Evolutionary conservation across 2,888 invertebrate genomes (phyloP).

Genomic region (Mesorhabditis spiculigera): DNA sequence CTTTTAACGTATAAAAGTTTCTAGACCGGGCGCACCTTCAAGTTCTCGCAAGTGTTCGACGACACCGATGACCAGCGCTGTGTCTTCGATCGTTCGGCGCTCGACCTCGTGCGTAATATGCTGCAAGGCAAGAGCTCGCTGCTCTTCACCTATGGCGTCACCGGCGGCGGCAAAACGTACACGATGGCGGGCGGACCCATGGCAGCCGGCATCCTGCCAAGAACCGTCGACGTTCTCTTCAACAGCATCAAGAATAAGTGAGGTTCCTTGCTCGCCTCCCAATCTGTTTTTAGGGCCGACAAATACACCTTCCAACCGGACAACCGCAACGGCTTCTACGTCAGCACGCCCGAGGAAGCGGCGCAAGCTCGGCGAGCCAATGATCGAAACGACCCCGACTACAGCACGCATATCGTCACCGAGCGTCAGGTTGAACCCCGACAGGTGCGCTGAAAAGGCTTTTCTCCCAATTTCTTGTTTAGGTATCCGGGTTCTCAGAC

Average conservation of each 20-base stretch:
- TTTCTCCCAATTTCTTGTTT: conserved; percentile 7
- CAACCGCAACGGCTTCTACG: conserved; percentile 86
- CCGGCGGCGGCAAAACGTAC: conserved; percentile 90
- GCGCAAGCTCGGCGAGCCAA: neutral
- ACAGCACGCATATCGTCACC: conserved; percentile 8
- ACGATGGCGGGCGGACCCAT: conserved; percentile 77
- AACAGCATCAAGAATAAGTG: conserved; percentile 79
- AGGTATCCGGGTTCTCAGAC: conserved; percentile 38
- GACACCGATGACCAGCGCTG: conserved; percentile 76
- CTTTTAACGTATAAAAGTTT: conserved; percentile 12
- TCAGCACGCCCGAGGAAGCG: conserved; percentile 83
- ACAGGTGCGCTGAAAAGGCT: conserved; percentile 11
- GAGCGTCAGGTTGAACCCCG: conserved; percentile 17
- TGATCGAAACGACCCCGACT: neutral
- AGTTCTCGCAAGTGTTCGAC: conserved; percentile 76
- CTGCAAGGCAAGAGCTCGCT: conserved; percentile 81
- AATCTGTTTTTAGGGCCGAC: conserved; percentile 23
- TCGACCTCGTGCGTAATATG: conserved; percentile 78
- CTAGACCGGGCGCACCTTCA: conserved; percentile 67
- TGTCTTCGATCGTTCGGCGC: conserved; percentile 77
- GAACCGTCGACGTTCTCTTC: conserved; percentile 85
- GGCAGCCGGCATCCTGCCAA: conserved; percentile 76
- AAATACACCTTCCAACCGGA: conserved; percentile 79
- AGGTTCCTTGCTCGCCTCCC: conserved; percentile 54
- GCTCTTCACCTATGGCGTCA: conserved; percentile 91